A percentile compares a stretch with the other conserved stretches of the same genome.
Evolutionary conservation across 2,113 vertebrate genomes (phyloP).

Genomic region (Camarhynchus parvulus): DNA sequence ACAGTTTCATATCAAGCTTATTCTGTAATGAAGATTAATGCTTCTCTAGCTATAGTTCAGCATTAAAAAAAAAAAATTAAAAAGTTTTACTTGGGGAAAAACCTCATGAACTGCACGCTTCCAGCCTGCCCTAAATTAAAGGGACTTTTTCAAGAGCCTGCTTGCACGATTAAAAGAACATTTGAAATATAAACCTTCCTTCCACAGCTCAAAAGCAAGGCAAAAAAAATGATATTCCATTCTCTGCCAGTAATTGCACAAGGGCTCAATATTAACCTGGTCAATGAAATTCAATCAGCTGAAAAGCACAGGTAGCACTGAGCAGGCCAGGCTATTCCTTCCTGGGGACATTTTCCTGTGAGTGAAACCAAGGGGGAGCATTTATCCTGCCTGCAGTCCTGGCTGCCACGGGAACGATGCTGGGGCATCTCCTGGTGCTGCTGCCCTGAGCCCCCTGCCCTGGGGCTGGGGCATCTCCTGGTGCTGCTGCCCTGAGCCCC

Average conservation of each 20-base stretch:
- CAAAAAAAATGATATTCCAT: background rate
- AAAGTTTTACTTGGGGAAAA: background rate
- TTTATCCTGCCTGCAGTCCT: background rate
- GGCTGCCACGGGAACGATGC: background rate
- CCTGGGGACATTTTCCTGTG: background rate
- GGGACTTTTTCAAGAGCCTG: background rate
- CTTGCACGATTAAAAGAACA: background rate
- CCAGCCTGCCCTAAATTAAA: background rate
- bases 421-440: background rate
- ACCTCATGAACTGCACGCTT: background rate
- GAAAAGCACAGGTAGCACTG: background rate
- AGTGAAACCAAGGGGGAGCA: background rate
- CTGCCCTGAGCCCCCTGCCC: background rate
- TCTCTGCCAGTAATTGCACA: background rate
- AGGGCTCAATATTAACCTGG: constrained; percentile 20
- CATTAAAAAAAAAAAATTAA: background rate
- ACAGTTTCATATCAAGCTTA: background rate
- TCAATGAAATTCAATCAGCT: constrained; percentile 17
- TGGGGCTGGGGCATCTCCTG: background rate
- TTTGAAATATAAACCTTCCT: constrained; percentile 34
- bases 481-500: background rate
- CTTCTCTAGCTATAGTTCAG: background rate
- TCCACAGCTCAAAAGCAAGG: background rate
- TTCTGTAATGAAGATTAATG: constrained; percentile 12
- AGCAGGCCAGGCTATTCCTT: background rate